Evolutionary conservation across 2,888 invertebrate species (phyloP).

Genomic region (Acutogordius australiensis): DNA sequence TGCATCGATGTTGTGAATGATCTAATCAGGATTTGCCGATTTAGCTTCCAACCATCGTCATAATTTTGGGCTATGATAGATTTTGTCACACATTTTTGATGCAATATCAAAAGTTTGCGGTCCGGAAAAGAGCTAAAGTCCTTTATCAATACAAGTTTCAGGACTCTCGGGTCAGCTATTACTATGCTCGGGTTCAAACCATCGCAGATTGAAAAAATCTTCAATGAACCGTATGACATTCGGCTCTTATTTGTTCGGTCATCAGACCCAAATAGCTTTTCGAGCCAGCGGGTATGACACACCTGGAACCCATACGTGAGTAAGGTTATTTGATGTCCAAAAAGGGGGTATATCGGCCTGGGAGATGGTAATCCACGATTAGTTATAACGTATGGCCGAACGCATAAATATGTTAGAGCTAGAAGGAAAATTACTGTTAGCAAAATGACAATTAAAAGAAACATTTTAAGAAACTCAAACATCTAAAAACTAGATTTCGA

Average conservation of each 20-base stretch:
- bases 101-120: conserved; percentile 1
- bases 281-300: not conserved
- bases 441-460: too few relatives aligned
- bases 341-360: not conserved
- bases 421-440: too few relatives aligned
- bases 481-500: too few relatives aligned
- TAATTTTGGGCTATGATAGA: not conserved
- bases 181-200: not conserved
- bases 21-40: not conserved
- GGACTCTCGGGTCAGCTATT: not conserved
- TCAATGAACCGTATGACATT: not conserved
- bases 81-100: conserved; percentile 7
- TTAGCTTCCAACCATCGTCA: not conserved
- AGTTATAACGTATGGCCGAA: not conserved
- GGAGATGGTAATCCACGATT: not conserved
- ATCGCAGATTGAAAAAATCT: not conserved
- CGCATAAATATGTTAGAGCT: not conserved
- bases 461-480: too few relatives aligned
- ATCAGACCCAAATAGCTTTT: not conserved
- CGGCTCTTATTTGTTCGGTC: not conserved
- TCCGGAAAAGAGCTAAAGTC: not conserved
- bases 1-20: conserved; percentile 1
- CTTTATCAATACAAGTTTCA: not conserved
- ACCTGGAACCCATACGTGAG: not conserved
- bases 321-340: not conserved